phyloP scores from a whole-genome alignment of 2,113 vertebrate genomes.

The Mellivora capensis region DNA sequence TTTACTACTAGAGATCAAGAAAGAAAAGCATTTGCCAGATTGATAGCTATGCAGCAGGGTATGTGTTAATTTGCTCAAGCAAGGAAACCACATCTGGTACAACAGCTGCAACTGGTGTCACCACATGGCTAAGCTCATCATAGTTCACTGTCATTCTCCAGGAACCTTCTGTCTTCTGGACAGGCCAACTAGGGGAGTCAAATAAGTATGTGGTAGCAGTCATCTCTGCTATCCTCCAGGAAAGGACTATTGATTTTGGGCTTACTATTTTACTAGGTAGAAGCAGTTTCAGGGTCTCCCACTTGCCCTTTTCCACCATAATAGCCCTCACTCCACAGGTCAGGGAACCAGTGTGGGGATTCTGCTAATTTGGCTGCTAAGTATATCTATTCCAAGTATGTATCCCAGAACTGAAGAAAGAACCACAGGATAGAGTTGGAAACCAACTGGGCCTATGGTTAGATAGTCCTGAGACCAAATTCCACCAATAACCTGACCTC shows the following conservation, averaged over 20 bases:
- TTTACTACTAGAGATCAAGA: background rate
- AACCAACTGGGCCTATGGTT: background rate
- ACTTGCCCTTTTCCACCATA: background rate
- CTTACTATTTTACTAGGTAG: background rate
- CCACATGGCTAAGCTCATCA: background rate
- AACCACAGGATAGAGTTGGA: background rate
- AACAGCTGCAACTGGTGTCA: background rate
- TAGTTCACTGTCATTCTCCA: background rate
- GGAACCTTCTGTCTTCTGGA: background rate
- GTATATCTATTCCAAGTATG: background rate
- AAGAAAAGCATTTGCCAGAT: background rate
- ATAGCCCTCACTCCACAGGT: background rate
- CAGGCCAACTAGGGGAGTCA: background rate
- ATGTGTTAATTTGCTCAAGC: background rate
- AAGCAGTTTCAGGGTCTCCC: background rate
- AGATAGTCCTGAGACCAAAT: background rate
- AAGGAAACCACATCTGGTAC: background rate
- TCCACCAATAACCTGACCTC: background rate
- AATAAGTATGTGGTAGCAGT: background rate
- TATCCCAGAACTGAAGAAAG: background rate
- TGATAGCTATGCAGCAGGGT: background rate
- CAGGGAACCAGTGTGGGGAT: background rate
- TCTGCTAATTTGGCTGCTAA: background rate
- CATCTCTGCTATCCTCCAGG: background rate
- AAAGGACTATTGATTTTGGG: background rate